A percentile compares a stretch with the other conserved stretches of the same genome.
These are phyloP conservation scores for Sebastes matsubarae DNA, from an alignment of 2,797 vertebrate species.

Conservation along the genomic window DNA sequence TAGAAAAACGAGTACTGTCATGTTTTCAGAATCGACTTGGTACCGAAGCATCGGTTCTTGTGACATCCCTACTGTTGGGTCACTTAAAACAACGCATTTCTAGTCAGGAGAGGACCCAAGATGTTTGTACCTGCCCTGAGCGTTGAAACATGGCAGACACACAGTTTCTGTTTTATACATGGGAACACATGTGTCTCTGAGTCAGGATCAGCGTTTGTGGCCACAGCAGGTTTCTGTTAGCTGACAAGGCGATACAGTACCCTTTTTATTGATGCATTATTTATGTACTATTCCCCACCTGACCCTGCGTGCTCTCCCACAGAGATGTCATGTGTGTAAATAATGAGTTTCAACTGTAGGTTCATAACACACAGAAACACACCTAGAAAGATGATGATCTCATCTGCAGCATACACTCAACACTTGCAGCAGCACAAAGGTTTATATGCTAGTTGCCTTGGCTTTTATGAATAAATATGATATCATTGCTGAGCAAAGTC, in stretches of 20 bases:
- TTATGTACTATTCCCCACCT: slow-evolving; percentile 33
- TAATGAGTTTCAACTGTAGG: slow-evolving; percentile 26
- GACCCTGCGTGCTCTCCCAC: slow-evolving; percentile 10
- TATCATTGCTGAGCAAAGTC: neutral
- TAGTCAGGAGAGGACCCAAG: neutral
- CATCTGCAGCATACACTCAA: neutral
- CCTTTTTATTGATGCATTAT: slow-evolving; percentile 47
- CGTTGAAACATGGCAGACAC: slow-evolving; percentile 20
- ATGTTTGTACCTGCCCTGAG: neutral
- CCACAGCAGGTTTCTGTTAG: slow-evolving; percentile 52
- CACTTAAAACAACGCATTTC: neutral
- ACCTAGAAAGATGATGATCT: neutral
- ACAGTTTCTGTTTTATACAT: neutral
- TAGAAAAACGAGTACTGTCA: neutral
- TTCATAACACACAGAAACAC: neutral
- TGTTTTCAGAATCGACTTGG: neutral
- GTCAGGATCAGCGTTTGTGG: neutral
- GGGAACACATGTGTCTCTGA: neutral
- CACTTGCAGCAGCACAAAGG: neutral
- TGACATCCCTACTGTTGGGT: too few relatives aligned
- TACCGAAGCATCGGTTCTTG: neutral
- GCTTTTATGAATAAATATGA: neutral
- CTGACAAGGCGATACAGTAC: slow-evolving; percentile 21
- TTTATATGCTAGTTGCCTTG: neutral
- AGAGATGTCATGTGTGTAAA: slow-evolving; percentile 21